A percentile compares a stretch with the other conserved stretches of the same genome.
phyloP scores from a whole-genome alignment of 2,113 vertebrate genomes.

The Harpagus bidentatus region DNA sequence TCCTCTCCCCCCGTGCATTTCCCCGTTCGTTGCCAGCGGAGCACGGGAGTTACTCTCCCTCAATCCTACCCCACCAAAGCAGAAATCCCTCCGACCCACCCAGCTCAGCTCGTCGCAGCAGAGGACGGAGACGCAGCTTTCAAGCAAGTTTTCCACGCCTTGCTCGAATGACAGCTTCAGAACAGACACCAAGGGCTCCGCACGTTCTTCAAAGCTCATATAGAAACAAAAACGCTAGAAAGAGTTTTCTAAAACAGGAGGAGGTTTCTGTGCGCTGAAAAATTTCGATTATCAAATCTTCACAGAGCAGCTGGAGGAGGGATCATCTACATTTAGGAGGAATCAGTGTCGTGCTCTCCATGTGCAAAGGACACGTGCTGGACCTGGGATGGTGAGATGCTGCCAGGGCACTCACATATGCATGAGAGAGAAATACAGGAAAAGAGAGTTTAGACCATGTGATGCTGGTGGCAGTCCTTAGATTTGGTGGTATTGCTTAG shows the following conservation, averaged over 20 bases:
- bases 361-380: rapidly evolving
- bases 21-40: not conserved
- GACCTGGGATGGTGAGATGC: not conserved
- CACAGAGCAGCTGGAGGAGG: not conserved
- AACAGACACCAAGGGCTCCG: not conserved
- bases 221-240: not conserved
- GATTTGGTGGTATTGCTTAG: not conserved
- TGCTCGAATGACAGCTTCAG: not conserved
- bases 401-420: rapidly evolving
- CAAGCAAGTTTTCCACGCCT: not conserved
- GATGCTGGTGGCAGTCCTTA: no score
- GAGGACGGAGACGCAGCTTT: not conserved
- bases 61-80: not conserved
- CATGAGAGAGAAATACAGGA: not conserved
- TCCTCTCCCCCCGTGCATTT: not conserved
- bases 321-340: not conserved
- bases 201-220: not conserved
- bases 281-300: not conserved
- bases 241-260: not conserved
- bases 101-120: not conserved
- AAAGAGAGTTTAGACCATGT: not conserved
- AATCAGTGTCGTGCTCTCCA: not conserved
- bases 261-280: not conserved
- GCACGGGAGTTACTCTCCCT: not conserved
- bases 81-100: not conserved